Base-by-base conservation (phyloP, 2,888 invertebrate genomes). In the Microctonus aethiopoides region DNA sequence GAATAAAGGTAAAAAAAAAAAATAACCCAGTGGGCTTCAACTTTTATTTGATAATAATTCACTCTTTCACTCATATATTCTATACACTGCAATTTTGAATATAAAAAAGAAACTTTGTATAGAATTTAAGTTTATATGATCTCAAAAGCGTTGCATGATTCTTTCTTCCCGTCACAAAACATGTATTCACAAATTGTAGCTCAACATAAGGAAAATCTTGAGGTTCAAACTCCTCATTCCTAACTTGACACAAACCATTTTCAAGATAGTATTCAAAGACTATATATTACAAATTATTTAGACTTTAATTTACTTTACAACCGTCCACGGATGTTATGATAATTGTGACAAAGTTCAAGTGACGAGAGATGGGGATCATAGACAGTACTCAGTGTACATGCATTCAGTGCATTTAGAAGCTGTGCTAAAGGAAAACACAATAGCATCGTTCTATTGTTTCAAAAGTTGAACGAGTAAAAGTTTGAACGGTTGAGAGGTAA, bases 381-480 rank as follows among this genome's bases (percentile, higher is more conserved):
- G 34, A n/a, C n/a, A 51, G 7, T 46, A 29, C 34, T 6, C 0
- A 20, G 29, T 20, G 16, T 57, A 34, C 34, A n/a, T 52, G 52
- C 69, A 65, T 70, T 66, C 60, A 65, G 16, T 29, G 41, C 22
- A 52, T 26, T 59, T 52, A 34, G 6, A 41, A 46, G 34, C 34
- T 4, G 26, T 34, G 61, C 20, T n/a, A 13, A 60, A 46, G 20
- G 46, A 16, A 36, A 16, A 61, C 16, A 70, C 65, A 66, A 70
- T 70, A 39, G 52, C 29, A 66, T 39, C 41, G 56, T 39, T 22
- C 65, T n/a, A 70, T 70, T 70, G 60, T 66, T 41, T 22, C 11
- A 34, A 34, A 66, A 62, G 60, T 66, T 63, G 56, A 67, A 61
- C 70, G 54, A 66, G 61, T 66, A 62, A 56, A 70, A 70, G 70